Evolutionary conservation across 2,797 vertebrate genomes (phyloP).

Genomic region (Mareca penelope): DNA sequence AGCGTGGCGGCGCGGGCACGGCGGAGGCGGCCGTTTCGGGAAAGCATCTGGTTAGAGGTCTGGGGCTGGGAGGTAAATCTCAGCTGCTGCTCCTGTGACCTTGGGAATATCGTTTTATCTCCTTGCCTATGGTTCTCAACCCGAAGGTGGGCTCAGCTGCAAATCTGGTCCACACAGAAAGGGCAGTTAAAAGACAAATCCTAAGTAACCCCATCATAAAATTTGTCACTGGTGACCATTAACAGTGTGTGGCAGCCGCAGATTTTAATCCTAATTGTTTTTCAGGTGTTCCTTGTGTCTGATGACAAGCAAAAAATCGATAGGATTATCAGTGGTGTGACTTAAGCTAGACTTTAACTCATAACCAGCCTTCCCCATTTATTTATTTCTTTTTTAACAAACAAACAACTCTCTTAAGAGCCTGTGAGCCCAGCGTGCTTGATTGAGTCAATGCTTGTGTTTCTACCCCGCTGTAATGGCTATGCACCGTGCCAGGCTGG

Average conservation of each 20-base stretch:
- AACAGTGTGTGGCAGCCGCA: not conserved
- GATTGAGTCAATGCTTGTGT: not conserved
- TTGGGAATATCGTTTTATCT: not conserved
- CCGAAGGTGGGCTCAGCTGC: not conserved
- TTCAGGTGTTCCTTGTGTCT: not conserved
- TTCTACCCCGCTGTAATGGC: rapidly evolving
- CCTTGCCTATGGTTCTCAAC: not conserved
- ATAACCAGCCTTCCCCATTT: not conserved
- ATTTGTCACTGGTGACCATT: not conserved
- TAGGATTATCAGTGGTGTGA: not conserved
- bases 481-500: not conserved
- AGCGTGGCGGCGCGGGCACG: rapidly evolving
- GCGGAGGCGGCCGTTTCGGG: rapidly evolving
- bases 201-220: not conserved
- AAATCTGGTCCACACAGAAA: not conserved
- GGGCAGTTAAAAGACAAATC: not conserved
- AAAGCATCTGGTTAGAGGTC: not conserved
- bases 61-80: not conserved
- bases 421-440: not conserved
- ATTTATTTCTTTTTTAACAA: not conserved
- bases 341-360: not conserved
- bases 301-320: not conserved
- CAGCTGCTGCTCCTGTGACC: not conserved
- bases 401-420: not conserved
- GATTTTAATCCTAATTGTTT: not conserved